phyloP scores from a whole-genome alignment of 2,888 invertebrate genomes.

The Synanthedon myopaeformis region DNA sequence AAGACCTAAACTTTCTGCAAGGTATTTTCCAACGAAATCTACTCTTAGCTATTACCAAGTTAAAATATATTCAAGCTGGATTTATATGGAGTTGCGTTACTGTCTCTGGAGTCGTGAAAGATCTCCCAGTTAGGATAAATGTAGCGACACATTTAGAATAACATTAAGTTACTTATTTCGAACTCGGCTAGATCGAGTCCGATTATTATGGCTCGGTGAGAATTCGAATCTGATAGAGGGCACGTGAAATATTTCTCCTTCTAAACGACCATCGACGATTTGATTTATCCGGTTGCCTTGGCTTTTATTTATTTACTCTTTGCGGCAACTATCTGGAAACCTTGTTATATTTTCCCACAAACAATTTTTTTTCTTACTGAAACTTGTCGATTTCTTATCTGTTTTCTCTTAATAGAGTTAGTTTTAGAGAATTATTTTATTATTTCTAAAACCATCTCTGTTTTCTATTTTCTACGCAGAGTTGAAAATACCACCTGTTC shows the following conservation, averaged over 20 bases:
- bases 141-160: conserved; percentile 63
- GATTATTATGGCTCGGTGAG: conserved; percentile 17
- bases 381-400: no score
- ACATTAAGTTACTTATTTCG: conserved; percentile 43
- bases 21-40: conserved; percentile 10
- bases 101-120: conserved; percentile 56
- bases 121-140: conserved; percentile 61
- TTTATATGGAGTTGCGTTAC: conserved; percentile 46
- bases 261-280: background rate
- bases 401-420: no score
- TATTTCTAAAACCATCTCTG: no score
- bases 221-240: conserved; percentile 29
- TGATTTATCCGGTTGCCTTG: background rate
- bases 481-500: no score
- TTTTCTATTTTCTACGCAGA: no score
- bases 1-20: conserved; percentile 1
- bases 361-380: no score
- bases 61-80: conserved; percentile 27
- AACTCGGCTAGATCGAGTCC: conserved; percentile 25
- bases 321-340: no score
- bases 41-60: conserved; percentile 17
- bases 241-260: conserved; percentile 24
- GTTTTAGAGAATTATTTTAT: no score
- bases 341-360: no score
- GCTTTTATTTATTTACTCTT: background rate